Conservation (phyloP, 2,113 vertebrate genomes). For the Pristiophorus japonicus region DNA sequence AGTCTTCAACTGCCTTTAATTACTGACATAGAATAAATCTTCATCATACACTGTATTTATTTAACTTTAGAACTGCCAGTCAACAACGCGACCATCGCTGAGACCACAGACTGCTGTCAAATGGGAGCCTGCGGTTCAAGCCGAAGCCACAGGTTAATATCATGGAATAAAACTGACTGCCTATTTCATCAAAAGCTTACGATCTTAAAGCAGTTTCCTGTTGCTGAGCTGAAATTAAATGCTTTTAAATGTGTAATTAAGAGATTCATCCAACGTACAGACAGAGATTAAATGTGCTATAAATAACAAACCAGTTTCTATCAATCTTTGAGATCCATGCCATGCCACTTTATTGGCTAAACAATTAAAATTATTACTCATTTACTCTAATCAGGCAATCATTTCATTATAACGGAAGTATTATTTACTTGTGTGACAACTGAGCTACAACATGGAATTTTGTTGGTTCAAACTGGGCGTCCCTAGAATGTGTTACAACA, state of each 20-base stretch:
- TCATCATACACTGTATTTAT: neutral
- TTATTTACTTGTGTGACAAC: constrained; percentile 20
- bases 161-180: constrained; percentile 12
- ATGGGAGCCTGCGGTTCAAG: neutral
- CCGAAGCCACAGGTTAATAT: neutral
- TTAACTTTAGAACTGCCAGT: constrained; percentile 25
- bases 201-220: constrained; percentile 6
- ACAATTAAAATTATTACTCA: constrained; percentile 27
- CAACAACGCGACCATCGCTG: neutral
- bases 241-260: constrained; percentile 26
- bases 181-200: constrained; percentile 22
- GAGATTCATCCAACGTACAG: constrained; percentile 26
- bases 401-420: constrained; percentile 14
- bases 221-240: neutral
- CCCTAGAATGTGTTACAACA: neutral
- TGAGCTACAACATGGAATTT: neutral
- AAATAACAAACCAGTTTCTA: constrained; percentile 17
- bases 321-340: neutral
- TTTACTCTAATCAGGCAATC: constrained; percentile 28
- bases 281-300: constrained; percentile 9
- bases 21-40: neutral
- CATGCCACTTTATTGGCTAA: constrained; percentile 28
- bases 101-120: constrained; percentile 10
- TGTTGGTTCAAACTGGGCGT: neutral
- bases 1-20: neutral